Conservation (phyloP, 37 sponge, comb jelly and placozoan genomes). For the Agelas oroides region DNA sequence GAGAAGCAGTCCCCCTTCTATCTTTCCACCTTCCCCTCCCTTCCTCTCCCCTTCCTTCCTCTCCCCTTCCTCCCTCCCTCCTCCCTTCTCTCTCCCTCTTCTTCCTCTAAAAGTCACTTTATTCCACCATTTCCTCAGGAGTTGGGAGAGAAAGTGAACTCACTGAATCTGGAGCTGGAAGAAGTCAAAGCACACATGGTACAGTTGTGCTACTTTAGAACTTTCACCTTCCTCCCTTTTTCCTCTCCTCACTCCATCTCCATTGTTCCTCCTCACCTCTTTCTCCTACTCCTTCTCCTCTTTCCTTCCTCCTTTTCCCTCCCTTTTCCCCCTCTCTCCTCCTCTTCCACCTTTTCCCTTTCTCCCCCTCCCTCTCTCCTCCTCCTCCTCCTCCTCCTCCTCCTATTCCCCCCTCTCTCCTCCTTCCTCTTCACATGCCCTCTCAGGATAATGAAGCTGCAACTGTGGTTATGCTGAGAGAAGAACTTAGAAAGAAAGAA, state of each 20-base stretch:
- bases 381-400: no score
- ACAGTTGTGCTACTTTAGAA: background rate
- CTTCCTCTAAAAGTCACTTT: background rate
- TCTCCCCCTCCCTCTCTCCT: no score
- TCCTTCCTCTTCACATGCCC: background rate
- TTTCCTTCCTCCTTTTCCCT: background rate
- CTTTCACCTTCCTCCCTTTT: background rate
- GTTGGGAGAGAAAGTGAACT: slow-evolving; percentile 45
- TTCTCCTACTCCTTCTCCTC: background rate
- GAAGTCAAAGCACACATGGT: slow-evolving; percentile 23
- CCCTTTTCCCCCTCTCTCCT: no score
- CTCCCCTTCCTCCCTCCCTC: background rate
- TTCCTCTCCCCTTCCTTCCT: background rate
- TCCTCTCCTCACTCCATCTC: background rate
- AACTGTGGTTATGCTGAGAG: slow-evolving; percentile 37
- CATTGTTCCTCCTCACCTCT: background rate
- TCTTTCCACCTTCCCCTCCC: background rate
- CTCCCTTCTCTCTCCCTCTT: background rate
- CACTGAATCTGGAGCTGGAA: slow-evolving; percentile 42
- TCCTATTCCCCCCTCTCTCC: background rate
- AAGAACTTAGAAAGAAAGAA: slow-evolving; percentile 48
- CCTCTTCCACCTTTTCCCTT: no score
- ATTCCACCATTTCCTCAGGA: no score
- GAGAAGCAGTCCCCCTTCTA: background rate
- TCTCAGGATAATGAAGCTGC: slow-evolving; percentile 51